Percentiles rank a stretch among this genome's conserved stretches.
phyloP scores from a whole-genome alignment of 2,888 invertebrate genomes.

The Labia minor region DNA sequence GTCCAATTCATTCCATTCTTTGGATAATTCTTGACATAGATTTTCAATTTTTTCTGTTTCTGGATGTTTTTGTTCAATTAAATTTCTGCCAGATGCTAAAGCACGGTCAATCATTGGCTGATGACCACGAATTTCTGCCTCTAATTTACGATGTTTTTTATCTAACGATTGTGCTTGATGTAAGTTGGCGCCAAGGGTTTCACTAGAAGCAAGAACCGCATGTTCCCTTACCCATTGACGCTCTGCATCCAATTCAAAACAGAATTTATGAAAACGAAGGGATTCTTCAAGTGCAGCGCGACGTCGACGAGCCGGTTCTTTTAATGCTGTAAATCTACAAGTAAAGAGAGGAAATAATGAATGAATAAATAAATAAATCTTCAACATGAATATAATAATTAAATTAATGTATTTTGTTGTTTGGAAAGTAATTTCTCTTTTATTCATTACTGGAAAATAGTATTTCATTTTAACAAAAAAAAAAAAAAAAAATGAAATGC shows the following conservation, averaged over 20 bases:
- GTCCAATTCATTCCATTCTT: constrained; percentile 64
- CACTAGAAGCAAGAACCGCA: constrained; percentile 64
- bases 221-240: constrained; percentile 93
- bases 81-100: constrained; percentile 60
- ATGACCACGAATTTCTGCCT: constrained; percentile 79
- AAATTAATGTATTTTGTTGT: constrained; percentile 13
- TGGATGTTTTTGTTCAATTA: constrained; percentile 68
- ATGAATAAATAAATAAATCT: background rate
- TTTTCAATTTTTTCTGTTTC: constrained; percentile 66
- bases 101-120: constrained; percentile 75
- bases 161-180: constrained; percentile 83
- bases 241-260: constrained; percentile 85
- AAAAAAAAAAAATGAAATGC: no score
- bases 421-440: no score
- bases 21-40: constrained; percentile 58
- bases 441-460: no score
- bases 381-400: background rate
- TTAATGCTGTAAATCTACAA: constrained; percentile 51
- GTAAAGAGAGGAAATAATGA: background rate
- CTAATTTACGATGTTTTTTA: constrained; percentile 90
- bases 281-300: constrained; percentile 73
- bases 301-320: constrained; percentile 58
- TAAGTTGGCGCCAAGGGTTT: constrained; percentile 67
- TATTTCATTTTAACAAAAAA: no score
- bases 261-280: constrained; percentile 78